Evolutionary conservation across 2,797 vertebrate species (phyloP).

Genomic region (Sorex maritimensis): DNA sequence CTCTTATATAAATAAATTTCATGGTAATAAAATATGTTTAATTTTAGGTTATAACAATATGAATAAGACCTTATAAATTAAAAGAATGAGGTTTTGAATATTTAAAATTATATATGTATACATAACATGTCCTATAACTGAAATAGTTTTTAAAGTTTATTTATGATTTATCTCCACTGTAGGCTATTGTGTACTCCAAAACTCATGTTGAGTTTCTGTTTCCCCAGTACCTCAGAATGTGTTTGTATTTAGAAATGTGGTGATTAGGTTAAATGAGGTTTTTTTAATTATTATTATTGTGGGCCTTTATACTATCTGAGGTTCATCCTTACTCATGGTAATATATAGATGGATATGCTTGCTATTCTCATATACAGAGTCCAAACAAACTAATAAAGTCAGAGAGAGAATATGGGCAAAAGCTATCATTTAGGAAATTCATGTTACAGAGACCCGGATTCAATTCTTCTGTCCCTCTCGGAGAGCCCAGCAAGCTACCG

Average conservation of each 20-base stretch:
- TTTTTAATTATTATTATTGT: not conserved
- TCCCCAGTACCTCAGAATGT: not conserved
- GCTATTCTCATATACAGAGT: not conserved
- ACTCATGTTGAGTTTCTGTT: not conserved
- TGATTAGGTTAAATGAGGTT: not conserved
- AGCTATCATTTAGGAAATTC: no score
- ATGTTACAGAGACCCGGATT: no score
- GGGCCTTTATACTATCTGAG: not conserved
- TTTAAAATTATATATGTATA: constrained; percentile 1
- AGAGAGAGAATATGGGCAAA: no score
- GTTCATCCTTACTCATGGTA: not conserved
- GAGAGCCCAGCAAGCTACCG: no score
- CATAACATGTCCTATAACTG: not conserved
- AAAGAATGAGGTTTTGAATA: not conserved
- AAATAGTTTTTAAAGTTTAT: not conserved
- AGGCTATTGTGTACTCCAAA: not conserved
- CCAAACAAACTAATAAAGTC: no score
- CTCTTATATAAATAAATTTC: not conserved
- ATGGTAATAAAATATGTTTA: not conserved
- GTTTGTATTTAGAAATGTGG: not conserved
- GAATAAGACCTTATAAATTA: not conserved
- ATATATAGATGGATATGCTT: not conserved
- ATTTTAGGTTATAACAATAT: not conserved
- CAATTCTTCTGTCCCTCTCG: no score
- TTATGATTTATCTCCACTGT: not conserved